phyloP scores from a whole-genome alignment of 1,140 invertebrate species.

The Chymomyza costata region DNA sequence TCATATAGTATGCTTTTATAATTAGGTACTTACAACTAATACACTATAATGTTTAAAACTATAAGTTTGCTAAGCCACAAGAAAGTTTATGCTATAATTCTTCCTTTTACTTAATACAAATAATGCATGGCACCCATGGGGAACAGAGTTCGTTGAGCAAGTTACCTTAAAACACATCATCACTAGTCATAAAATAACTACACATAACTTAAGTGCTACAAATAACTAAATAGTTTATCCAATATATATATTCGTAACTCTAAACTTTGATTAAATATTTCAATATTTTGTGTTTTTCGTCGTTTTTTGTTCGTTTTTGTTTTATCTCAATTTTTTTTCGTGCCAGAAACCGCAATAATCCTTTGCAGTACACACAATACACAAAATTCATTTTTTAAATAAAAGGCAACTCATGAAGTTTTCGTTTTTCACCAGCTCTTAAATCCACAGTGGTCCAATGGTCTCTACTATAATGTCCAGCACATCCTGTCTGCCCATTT shows the following conservation, averaged over 20 bases:
- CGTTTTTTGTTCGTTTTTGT: slow-evolving; percentile 18
- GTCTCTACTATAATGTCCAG: slow-evolving; percentile 91
- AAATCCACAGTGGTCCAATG: slow-evolving; percentile 85
- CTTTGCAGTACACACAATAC: too few relatives aligned
- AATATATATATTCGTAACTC: slow-evolving; percentile 32
- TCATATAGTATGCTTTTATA: slow-evolving; percentile 35
- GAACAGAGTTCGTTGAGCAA: slow-evolving; percentile 69
- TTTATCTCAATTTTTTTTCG: not conserved
- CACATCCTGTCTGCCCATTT: slow-evolving; percentile 94
- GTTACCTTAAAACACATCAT: slow-evolving; percentile 29
- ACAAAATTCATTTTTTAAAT: slow-evolving; percentile 67
- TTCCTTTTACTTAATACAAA: slow-evolving; percentile 52
- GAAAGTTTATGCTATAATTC: slow-evolving; percentile 32
- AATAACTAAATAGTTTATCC: slow-evolving; percentile 29
- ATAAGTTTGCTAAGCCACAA: slow-evolving; percentile 72
- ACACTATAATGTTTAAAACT: slow-evolving; percentile 62
- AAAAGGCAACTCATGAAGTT: slow-evolving; percentile 71
- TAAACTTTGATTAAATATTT: slow-evolving; percentile 56
- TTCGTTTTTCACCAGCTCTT: slow-evolving; percentile 39
- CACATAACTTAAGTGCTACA: slow-evolving; percentile 4
- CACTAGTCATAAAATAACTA: slow-evolving; percentile 19
- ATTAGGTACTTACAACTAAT: slow-evolving; percentile 42
- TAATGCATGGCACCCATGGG: slow-evolving; percentile 70
- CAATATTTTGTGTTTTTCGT: slow-evolving; percentile 13
- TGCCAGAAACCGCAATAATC: slow-evolving; percentile 1